phyloP scores from a whole-genome alignment of 2,888 invertebrate genomes.

The Parnassius glacialis region DNA sequence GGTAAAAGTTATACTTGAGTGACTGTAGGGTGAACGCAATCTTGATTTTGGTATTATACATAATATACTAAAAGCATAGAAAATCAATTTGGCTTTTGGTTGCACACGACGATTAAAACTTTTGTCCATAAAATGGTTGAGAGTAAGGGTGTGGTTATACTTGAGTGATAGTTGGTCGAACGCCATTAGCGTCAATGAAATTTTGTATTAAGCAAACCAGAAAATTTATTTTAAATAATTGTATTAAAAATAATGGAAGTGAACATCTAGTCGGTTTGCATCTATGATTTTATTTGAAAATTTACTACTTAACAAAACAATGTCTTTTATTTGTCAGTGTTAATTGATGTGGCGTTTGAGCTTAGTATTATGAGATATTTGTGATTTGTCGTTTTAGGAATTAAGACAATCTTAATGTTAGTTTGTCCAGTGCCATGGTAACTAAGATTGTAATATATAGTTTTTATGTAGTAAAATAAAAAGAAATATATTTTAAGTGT shows the following conservation, averaged over 20 bases:
- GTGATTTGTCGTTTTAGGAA: constrained; percentile 27
- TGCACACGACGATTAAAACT: too few species aligned
- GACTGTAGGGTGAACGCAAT: too few species aligned
- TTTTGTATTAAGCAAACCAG: too few species aligned
- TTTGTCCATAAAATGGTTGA: too few species aligned
- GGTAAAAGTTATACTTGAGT: too few species aligned
- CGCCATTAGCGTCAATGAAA: too few species aligned
- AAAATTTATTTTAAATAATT: background rate
- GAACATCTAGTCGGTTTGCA: constrained; percentile 25
- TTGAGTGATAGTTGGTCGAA: too few species aligned
- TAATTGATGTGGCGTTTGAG: constrained; percentile 1
- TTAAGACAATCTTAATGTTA: constrained; percentile 35
- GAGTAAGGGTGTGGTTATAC: too few species aligned
- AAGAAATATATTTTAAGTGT: constrained; percentile 29
- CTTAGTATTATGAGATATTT: constrained; percentile 14
- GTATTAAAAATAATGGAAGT: constrained; percentile 17
- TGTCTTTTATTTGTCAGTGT: constrained; percentile 1
- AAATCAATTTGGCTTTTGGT: too few species aligned
- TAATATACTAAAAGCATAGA: too few species aligned
- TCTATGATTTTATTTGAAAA: constrained; percentile 1
- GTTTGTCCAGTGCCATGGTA: constrained; percentile 56
- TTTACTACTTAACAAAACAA: constrained; percentile 3
- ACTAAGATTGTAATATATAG: constrained; percentile 34
- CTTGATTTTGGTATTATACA: too few species aligned
- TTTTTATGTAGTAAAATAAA: constrained; percentile 33